These are phyloP conservation scores for Heliconius hewitsoni DNA, from an alignment of 1,140 invertebrate genomes.

Conservation along the genomic window DNA sequence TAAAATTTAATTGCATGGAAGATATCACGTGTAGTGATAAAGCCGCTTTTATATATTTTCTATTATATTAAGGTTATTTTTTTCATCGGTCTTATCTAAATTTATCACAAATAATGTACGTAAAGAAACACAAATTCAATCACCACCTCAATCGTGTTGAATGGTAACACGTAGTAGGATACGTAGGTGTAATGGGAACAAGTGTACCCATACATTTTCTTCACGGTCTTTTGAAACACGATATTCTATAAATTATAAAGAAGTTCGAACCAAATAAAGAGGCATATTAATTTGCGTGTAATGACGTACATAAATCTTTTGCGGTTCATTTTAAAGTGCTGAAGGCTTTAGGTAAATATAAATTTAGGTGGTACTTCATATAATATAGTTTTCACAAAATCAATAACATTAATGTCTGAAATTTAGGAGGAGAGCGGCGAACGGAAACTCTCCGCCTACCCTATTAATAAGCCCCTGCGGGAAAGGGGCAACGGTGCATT, in stretches of 20 bases:
- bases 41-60: no score
- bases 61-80: no score
- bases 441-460: no score
- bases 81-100: no score
- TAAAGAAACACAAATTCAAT: neutral
- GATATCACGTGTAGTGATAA: no score
- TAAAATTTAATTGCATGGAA: no score
- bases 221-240: slow-evolving; percentile 18
- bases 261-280: slow-evolving; percentile 13
- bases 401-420: no score
- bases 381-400: no score
- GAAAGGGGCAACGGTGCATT: neutral
- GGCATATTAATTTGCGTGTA: slow-evolving; percentile 16
- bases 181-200: slow-evolving; percentile 1
- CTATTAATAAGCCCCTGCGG: no score
- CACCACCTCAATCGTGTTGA: neutral
- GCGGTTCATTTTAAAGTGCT: neutral
- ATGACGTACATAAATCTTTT: slow-evolving; percentile 9
- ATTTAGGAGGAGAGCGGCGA: no score
- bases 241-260: slow-evolving; percentile 21
- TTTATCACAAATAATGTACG: neutral
- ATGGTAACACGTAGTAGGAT: neutral
- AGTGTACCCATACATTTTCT: neutral
- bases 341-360: neutral
- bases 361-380: no score